These are phyloP conservation scores for Catharus fuscescens DNA, from an alignment of 2,113 vertebrate species.

Conservation along the genomic window DNA sequence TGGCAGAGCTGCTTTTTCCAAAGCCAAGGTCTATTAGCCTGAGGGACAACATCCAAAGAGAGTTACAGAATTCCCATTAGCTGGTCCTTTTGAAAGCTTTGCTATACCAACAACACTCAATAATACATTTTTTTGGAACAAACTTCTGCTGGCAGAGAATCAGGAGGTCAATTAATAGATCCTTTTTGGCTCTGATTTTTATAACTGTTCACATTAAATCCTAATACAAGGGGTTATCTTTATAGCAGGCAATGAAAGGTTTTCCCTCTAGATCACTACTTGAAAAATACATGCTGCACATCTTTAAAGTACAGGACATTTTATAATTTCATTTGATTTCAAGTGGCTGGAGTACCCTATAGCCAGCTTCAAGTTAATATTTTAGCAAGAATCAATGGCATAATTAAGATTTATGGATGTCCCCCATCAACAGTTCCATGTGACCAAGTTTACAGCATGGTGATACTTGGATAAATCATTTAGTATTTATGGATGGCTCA, in stretches of 20 bases:
- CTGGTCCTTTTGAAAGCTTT: conserved; percentile 3
- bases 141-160: conserved; percentile 38
- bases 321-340: conserved; percentile 33
- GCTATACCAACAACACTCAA: conserved; percentile 31
- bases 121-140: conserved; percentile 39
- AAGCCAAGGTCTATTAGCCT: conserved; percentile 32
- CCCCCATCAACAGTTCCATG: background rate
- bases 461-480: conserved; percentile 3
- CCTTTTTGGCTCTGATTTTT: conserved; percentile 58
- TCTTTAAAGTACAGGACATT: conserved; percentile 16
- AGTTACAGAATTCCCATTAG: conserved; percentile 45
- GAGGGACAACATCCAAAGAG: background rate
- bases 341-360: conserved; percentile 3
- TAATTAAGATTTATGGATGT: conserved; percentile 53
- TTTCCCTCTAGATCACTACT: conserved; percentile 32
- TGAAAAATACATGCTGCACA: conserved; percentile 6
- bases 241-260: conserved; percentile 38
- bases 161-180: conserved; percentile 50
- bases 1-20: conserved; percentile 36
- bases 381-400: conserved; percentile 38
- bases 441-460: conserved; percentile 27
- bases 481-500: conserved; percentile 27
- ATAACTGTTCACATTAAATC: conserved; percentile 21
- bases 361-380: conserved; percentile 36
- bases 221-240: conserved; percentile 49